phyloP scores from a whole-genome alignment of 2,888 invertebrate species.

The Bembecia ichneumoniformis region DNA sequence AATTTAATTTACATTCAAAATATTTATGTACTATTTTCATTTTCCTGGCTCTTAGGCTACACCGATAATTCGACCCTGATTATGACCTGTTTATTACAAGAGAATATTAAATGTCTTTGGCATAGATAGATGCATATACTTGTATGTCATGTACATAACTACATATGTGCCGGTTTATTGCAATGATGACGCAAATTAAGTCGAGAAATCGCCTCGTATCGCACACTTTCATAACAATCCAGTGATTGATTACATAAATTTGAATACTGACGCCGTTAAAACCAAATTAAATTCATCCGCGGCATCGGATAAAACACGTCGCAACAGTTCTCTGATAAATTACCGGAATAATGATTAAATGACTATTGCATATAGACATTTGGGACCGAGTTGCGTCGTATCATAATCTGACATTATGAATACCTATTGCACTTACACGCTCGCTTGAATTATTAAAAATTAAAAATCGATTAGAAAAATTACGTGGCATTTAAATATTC shows the following conservation, averaged over 20 bases:
- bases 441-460: constrained; percentile 30
- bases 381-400: constrained; percentile 18
- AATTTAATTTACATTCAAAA: too few relatives aligned
- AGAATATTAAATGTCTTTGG: not conserved
- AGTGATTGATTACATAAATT: constrained; percentile 69
- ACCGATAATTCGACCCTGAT: too few relatives aligned
- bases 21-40: too few relatives aligned
- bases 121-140: not conserved
- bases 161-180: constrained; percentile 24
- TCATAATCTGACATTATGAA: constrained; percentile 25
- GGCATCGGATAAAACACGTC: constrained; percentile 61
- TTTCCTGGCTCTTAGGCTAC: too few relatives aligned
- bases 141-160: too few relatives aligned
- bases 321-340: constrained; percentile 53
- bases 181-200: constrained; percentile 60
- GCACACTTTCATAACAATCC: constrained; percentile 69
- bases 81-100: too few relatives aligned
- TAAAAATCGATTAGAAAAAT: constrained; percentile 6
- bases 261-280: constrained; percentile 65
- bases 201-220: constrained; percentile 61
- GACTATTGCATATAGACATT: constrained; percentile 40
- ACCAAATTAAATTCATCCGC: constrained; percentile 64
- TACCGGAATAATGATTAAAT: constrained; percentile 58
- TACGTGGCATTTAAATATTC: not conserved
- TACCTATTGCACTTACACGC: constrained; percentile 20